Evolutionary conservation across 2,113 vertebrate species (phyloP).

Genomic region (Aspidoscelis tigris): DNA sequence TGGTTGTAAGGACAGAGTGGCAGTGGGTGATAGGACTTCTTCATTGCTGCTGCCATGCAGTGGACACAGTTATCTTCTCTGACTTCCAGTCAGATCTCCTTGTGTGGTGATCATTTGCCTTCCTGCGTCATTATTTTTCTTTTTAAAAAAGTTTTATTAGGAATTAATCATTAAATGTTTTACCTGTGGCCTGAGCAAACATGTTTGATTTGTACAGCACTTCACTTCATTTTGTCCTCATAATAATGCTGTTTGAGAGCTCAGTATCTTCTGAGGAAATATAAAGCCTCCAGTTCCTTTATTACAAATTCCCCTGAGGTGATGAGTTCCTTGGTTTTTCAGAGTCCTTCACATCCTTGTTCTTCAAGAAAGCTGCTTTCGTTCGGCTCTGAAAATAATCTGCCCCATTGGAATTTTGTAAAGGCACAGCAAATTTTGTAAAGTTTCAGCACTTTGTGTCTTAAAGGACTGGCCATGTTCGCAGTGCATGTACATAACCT

Average conservation of each 20-base stretch:
- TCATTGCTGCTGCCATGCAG: too few species aligned
- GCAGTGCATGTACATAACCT: conserved; percentile 52
- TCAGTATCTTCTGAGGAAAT: conserved; percentile 94
- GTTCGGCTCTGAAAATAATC: conserved; percentile 89
- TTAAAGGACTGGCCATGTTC: conserved; percentile 82
- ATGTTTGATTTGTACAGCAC: not conserved
- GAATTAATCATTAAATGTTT: not conserved
- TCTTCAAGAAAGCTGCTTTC: conserved; percentile 91
- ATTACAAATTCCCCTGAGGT: conserved; percentile 89
- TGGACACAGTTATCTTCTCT: too few species aligned
- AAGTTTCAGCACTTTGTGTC: conserved; percentile 86
- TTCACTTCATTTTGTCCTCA: conserved; percentile 61
- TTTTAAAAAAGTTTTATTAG: not conserved
- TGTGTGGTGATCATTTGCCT: too few species aligned
- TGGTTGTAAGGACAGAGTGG: too few species aligned
- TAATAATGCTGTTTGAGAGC: conserved; percentile 94
- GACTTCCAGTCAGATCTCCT: too few species aligned
- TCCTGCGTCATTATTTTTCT: too few species aligned
- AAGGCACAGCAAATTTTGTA: conserved; percentile 92
- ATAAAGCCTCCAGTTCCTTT: conserved; percentile 93
- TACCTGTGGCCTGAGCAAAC: not conserved
- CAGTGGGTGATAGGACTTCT: too few species aligned
- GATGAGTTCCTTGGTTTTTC: conserved; percentile 88
- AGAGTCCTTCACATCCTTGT: conserved; percentile 91
- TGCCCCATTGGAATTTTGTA: conserved; percentile 90